Conservation (phyloP, 2,888 invertebrate species). For the Esperia sulphurella region DNA sequence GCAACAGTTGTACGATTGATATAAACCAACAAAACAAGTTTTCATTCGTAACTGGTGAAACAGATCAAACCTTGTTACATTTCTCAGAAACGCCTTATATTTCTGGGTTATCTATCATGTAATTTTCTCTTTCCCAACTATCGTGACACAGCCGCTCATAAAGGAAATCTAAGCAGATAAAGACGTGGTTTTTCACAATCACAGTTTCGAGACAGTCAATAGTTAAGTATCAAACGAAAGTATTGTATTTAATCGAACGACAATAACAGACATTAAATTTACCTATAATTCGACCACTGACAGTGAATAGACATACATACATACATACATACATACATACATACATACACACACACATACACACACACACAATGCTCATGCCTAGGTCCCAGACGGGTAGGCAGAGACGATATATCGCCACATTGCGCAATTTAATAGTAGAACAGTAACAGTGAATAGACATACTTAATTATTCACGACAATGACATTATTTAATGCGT, state of each 20-base stretch:
- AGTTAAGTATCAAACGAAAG: background rate
- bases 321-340: no score
- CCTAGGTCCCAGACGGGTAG: no score
- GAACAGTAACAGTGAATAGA: no score
- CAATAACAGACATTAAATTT: conserved; percentile 12
- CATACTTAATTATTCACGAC: no score
- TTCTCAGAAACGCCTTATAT: conserved; percentile 24
- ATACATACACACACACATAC: no score
- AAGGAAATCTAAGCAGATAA: conserved; percentile 29
- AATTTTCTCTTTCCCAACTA: conserved; percentile 37
- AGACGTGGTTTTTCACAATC: conserved; percentile 26
- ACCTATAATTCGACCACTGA: background rate
- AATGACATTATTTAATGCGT: no score
- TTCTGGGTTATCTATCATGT: conserved; percentile 16
- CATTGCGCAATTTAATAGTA: no score
- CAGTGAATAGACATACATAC: background rate
- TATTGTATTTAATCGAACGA: conserved; percentile 12
- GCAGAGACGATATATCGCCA: no score
- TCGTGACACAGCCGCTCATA: conserved; percentile 26
- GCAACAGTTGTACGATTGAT: no score
- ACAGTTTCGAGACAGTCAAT: conserved; percentile 30
- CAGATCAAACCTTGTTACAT: background rate
- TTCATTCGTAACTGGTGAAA: background rate
- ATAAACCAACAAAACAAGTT: no score
- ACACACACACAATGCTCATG: no score